phyloP scores from a whole-genome alignment of 2,888 invertebrate species.

The Diarsia dahlii region DNA sequence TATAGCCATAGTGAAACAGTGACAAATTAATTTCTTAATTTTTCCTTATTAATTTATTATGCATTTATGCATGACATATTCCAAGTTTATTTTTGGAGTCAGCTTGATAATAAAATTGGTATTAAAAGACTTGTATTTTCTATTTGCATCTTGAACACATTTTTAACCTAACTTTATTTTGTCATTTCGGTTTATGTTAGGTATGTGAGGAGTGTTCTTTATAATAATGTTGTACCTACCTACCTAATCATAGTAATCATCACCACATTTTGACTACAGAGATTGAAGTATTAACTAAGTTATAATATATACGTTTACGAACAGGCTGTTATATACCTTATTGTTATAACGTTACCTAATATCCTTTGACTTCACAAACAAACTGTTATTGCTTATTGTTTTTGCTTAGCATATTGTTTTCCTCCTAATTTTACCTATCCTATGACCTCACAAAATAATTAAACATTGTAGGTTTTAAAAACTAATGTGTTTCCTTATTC shows the following conservation, averaged over 20 bases:
- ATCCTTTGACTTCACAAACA: no score
- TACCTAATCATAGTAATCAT: no score
- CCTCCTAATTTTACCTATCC: no score
- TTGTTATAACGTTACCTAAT: no score
- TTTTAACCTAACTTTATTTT: background rate
- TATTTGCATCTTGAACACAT: background rate
- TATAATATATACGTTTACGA: no score
- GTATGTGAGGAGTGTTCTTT: background rate
- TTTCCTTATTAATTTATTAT: constrained; percentile 30
- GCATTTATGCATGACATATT: constrained; percentile 4
- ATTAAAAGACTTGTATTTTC: background rate
- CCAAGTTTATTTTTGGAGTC: constrained; percentile 24
- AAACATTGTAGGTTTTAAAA: no score
- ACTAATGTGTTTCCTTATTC: no score
- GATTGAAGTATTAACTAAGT: no score
- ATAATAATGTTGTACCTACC: background rate
- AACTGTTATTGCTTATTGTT: no score
- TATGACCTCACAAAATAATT: no score
- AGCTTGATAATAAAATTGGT: background rate
- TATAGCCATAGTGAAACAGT: background rate
- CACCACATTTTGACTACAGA: background rate
- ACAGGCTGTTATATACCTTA: no score
- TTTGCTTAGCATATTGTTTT: no score
- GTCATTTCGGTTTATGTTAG: background rate
- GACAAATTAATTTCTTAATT: background rate